Evolutionary conservation across 2,888 invertebrate genomes (phyloP), one percentile per base, ranked within the genome.

Genomic region (Stenodema calcarata): DNA sequence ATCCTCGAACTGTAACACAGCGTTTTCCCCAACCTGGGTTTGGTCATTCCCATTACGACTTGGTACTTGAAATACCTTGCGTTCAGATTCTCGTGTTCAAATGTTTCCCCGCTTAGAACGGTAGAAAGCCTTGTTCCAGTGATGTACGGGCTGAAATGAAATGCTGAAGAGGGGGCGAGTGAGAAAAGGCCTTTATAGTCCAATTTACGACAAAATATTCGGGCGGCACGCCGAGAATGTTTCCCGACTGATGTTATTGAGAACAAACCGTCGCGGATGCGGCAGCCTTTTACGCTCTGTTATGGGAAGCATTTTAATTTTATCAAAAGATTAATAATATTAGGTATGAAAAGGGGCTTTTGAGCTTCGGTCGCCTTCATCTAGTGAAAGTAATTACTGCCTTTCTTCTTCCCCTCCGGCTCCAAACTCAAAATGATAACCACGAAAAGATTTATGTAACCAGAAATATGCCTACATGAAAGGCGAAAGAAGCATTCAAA

Each of bases 301-400:
- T 80, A 80, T 50, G 80, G 50, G 27, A 54, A 27, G 80, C 54
- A 80, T 80, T 80, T 80, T 80, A 80, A 80, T 80, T 80, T 54
- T 44, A 80, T 50, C 80, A 50, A 54, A 80, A 80, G 73, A 73
- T 73, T 73, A 73, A 73, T 73, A 73, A 73, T 73, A 73, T 73
- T 73, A 73, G 73, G n/a, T 18, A 35, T 73, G 41, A 73, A 30
- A 73, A 35, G 18, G 35, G 41, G 16, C n/a, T 62, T 62, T 27
- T 62, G 62, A 62, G 62, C 54, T 18, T 62, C 23, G 16, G 47
- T 12, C 62, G 23, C 62, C 35, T 16, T 70, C 70, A 4, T n/a
- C 70, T 1, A 35, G 16, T 35, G 73, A 62, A 62, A 62, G 62
- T 62, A 62, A 62, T 62, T 62, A 62, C 23, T 23, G 62, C 62